phyloP scores from a whole-genome alignment of 2,113 vertebrate genomes.

The Miniopterus natalensis region DNA sequence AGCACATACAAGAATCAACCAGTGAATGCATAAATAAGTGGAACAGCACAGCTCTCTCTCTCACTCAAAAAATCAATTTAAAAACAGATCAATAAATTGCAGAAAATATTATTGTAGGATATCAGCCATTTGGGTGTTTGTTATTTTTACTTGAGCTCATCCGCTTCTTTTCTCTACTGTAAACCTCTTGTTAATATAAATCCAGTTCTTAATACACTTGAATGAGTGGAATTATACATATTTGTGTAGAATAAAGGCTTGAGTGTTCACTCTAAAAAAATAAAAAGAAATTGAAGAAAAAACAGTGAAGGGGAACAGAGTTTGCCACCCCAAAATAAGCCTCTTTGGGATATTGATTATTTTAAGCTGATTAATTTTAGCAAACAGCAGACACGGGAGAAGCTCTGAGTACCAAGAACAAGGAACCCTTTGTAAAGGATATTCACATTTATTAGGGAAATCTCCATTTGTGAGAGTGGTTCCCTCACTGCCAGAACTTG shows the following conservation, averaged over 20 bases:
- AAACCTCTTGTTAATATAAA: too few species aligned
- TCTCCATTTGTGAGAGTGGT: neutral
- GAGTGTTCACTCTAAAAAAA: too few species aligned
- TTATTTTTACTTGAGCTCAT: too few species aligned
- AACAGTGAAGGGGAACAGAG: neutral
- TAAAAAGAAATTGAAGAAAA: constrained; percentile 44
- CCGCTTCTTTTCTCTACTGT: too few species aligned
- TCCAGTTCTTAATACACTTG: too few species aligned
- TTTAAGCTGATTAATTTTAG: neutral
- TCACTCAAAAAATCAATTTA: too few species aligned
- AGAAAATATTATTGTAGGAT: neutral
- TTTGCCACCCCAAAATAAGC: neutral
- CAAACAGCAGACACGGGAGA: neutral
- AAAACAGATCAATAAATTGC: neutral
- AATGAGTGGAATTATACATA: too few species aligned
- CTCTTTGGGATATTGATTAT: neutral
- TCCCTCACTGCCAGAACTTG: neutral
- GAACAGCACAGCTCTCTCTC: neutral
- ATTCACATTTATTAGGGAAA: neutral
- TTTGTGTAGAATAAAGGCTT: too few species aligned
- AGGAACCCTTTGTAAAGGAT: neutral
- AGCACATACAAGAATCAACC: neutral
- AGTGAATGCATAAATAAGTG: neutral
- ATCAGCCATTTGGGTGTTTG: too few species aligned
- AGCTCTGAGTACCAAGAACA: neutral